phyloP scores from a whole-genome alignment of 2,888 invertebrate genomes.

The Rhyacophila evoluta region DNA sequence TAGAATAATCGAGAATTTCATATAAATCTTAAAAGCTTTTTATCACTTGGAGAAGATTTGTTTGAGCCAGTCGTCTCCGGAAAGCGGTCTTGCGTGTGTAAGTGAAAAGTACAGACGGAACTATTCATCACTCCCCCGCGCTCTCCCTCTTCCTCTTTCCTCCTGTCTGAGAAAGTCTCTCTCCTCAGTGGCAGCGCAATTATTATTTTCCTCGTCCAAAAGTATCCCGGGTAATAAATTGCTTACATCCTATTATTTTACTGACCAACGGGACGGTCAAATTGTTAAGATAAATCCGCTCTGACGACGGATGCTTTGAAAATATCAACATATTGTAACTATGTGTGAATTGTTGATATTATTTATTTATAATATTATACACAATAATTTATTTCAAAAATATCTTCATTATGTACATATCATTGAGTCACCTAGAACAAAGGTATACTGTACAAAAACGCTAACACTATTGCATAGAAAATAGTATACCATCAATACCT shows the following conservation, averaged over 20 bases:
- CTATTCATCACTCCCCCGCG: slow-evolving; percentile 39
- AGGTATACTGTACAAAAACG: too few species aligned
- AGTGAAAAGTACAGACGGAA: slow-evolving; percentile 34
- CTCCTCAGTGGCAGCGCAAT: slow-evolving; percentile 32
- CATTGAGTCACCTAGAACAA: too few species aligned
- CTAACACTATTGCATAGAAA: too few species aligned
- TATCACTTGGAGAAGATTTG: slow-evolving; percentile 17
- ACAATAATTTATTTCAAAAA: too few species aligned
- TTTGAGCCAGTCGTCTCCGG: slow-evolving; percentile 7
- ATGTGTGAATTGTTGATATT: too few species aligned
- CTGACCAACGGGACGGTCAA: neutral
- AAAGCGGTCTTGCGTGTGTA: slow-evolving; percentile 35
- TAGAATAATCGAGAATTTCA: too few species aligned
- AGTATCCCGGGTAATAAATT: neutral
- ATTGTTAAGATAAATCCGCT: neutral
- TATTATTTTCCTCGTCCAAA: slow-evolving; percentile 12
- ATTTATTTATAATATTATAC: too few species aligned
- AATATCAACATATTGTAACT: neutral
- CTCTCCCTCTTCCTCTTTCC: neutral
- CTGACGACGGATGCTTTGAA: neutral
- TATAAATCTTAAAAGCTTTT: too few species aligned
- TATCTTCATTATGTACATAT: too few species aligned
- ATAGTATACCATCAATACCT: too few species aligned
- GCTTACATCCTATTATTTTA: neutral
- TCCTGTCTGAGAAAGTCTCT: slow-evolving; percentile 15